Conservation (phyloP, 2,888 invertebrate genomes). For the Marronus borbonicus region DNA sequence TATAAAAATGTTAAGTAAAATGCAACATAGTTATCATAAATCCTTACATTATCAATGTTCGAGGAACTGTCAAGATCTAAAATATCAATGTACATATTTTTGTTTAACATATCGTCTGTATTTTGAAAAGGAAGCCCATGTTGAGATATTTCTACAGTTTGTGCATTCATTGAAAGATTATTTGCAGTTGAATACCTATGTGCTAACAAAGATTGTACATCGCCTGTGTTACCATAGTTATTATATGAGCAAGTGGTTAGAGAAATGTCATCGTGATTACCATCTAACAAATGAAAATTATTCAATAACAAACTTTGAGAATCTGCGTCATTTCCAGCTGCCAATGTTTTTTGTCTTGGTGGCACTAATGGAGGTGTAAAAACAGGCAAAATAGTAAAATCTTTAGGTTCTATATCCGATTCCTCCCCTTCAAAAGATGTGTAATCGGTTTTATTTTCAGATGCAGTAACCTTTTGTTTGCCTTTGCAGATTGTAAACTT, state of each 20-base stretch:
- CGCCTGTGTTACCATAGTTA: slow-evolving; percentile 26
- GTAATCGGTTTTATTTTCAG: slow-evolving; percentile 41
- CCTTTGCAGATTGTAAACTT: slow-evolving; percentile 55
- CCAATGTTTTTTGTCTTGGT: slow-evolving; percentile 46
- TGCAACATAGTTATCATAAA: background rate
- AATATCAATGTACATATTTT: slow-evolving; percentile 40
- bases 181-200: slow-evolving; percentile 27
- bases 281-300: slow-evolving; percentile 28
- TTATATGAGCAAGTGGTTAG: slow-evolving; percentile 33
- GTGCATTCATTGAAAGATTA: slow-evolving; percentile 10
- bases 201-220: slow-evolving; percentile 5
- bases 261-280: slow-evolving; percentile 33
- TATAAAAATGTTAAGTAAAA: background rate
- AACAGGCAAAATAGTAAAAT: slow-evolving; percentile 10
- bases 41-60: slow-evolving; percentile 34
- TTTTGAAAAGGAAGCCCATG: slow-evolving; percentile 12
- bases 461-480: slow-evolving; percentile 47
- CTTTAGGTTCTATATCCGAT: slow-evolving; percentile 35
- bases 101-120: slow-evolving; percentile 35
- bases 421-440: slow-evolving; percentile 36
- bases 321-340: slow-evolving; percentile 1
- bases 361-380: slow-evolving; percentile 53
- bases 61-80: slow-evolving; percentile 41
- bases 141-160: slow-evolving; percentile 14
- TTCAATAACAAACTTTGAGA: slow-evolving; percentile 28